These are phyloP conservation scores for Cydia pomonella DNA, from an alignment of 1,140 invertebrate genomes.

Conservation along the genomic window DNA sequence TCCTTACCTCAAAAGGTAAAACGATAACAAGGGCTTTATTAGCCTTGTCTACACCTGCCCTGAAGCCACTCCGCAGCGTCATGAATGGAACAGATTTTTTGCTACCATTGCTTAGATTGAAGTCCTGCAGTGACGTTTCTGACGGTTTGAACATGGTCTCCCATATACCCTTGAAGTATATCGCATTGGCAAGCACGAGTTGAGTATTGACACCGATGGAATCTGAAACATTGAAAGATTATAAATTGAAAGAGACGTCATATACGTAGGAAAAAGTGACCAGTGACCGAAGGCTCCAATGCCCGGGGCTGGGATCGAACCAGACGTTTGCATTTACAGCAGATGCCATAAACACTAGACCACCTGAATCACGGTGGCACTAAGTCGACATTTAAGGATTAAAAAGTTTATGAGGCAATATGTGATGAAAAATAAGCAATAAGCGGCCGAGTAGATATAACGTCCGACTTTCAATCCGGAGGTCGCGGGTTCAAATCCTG, in stretches of 20 bases:
- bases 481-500: too few relatives aligned
- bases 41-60: conserved; percentile 53
- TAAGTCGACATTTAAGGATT: too few relatives aligned
- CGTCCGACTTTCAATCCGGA: too few relatives aligned
- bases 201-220: conserved; percentile 77
- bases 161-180: conserved; percentile 91
- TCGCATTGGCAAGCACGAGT: conserved; percentile 85
- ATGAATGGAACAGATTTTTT: conserved; percentile 59
- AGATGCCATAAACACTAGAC: too few relatives aligned
- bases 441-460: too few relatives aligned
- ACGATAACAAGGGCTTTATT: conserved; percentile 72
- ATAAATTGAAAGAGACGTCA: neutral
- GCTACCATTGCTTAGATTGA: conserved; percentile 69
- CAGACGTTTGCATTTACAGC: too few relatives aligned
- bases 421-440: too few relatives aligned
- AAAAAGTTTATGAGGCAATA: too few relatives aligned
- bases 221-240: conserved; percentile 63
- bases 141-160: conserved; percentile 82
- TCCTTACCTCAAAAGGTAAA: conserved; percentile 84
- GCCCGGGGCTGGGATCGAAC: too few relatives aligned
- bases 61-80: conserved; percentile 53
- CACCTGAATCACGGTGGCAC: too few relatives aligned
- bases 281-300: too few relatives aligned
- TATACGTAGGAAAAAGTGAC: neutral
- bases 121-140: conserved; percentile 80